These are phyloP conservation scores for Cydia strobilella DNA, from an alignment of 1,140 invertebrate genomes.

Conservation along the genomic window DNA sequence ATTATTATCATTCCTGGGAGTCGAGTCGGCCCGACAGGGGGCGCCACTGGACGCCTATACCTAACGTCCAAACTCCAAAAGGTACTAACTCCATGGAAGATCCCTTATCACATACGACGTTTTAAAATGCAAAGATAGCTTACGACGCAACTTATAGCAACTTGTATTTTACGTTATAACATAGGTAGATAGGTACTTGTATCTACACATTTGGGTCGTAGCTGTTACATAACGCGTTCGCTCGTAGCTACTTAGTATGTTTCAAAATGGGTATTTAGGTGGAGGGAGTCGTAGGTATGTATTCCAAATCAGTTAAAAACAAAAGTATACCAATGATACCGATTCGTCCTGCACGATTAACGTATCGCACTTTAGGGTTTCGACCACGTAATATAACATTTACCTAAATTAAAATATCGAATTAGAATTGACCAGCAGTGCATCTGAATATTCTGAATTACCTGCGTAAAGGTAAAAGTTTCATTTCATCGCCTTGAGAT, in stretches of 20 bases:
- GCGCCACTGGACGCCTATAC: conserved; percentile 11
- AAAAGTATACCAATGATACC: background rate
- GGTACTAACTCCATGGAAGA: background rate
- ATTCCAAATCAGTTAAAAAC: background rate
- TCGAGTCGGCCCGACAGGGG: conserved; percentile 16
- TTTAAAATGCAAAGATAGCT: background rate
- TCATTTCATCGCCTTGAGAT: background rate
- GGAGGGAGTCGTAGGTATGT: background rate
- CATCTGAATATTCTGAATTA: background rate
- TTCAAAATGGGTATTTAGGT: background rate
- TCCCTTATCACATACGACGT: conserved; percentile 2
- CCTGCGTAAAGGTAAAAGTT: background rate
- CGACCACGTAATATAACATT: too few relatives aligned
- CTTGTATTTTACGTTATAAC: conserved; percentile 13
- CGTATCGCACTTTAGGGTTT: too few relatives aligned
- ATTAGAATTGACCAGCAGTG: background rate
- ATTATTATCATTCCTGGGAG: conserved; percentile 16
- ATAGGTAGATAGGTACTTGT: conserved; percentile 2
- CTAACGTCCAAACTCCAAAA: background rate
- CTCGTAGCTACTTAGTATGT: background rate
- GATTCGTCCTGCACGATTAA: background rate
- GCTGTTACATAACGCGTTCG: conserved; percentile 11
- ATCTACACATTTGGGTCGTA: conserved; percentile 14
- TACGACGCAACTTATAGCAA: conserved; percentile 7
- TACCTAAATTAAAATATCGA: too few relatives aligned